These are phyloP conservation scores for Poecilia gillii DNA, from an alignment of 2,797 vertebrate species.

Conservation along the genomic window DNA sequence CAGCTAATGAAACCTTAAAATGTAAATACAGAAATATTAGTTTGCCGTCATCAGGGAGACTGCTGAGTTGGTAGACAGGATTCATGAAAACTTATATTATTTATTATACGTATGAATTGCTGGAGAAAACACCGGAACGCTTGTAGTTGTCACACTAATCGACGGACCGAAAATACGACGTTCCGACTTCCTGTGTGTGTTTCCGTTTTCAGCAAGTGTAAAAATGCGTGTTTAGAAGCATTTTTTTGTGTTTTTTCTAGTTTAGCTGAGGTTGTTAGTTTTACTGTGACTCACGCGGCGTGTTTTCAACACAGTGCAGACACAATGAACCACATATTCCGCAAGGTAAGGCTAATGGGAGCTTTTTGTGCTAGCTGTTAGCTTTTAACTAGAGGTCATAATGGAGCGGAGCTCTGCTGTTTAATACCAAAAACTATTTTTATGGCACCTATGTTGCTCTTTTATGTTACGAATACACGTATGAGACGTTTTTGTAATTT, in stretches of 20 bases:
- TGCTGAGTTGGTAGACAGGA: neutral
- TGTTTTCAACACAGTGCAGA: neutral
- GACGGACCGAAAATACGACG: conserved; percentile 15
- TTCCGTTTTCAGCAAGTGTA: neutral
- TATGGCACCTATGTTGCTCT: neutral
- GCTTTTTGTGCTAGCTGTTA: neutral
- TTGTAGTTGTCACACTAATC: rapidly evolving
- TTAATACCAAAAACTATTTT: neutral
- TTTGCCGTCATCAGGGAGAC: neutral
- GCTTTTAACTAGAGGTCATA: conserved; percentile 45
- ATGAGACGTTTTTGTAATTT: neutral
- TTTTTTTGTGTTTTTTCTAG: neutral
- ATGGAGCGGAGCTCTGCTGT: too few species aligned
- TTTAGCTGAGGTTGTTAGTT: neutral
- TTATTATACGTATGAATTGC: too few species aligned
- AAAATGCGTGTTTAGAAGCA: neutral
- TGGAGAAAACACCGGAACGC: conserved; percentile 18
- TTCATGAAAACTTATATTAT: too few species aligned
- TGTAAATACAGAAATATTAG: too few species aligned
- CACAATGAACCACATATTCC: conserved; percentile 52
- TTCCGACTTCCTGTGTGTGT: neutral
- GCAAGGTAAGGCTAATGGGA: conserved; percentile 47
- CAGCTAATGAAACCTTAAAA: too few species aligned
- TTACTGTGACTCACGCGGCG: neutral
- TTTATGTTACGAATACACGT: neutral